Base-by-base conservation (phyloP, 2,113 vertebrate species). In the Phycodurus eques region DNA sequence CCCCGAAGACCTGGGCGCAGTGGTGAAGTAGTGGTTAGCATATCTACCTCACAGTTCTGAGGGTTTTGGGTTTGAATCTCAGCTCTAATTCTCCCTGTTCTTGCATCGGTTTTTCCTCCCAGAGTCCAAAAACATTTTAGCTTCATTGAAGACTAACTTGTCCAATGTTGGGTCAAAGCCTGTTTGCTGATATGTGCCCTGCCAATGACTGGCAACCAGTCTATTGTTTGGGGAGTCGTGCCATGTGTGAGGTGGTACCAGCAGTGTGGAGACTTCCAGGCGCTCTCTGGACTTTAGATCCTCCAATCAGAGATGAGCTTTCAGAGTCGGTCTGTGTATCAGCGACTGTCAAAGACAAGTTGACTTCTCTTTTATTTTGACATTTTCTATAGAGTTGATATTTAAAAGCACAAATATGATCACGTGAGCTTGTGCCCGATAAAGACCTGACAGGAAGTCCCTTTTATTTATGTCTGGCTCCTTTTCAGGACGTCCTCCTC, bases 381-480 rank as follows among this genome's bases (percentile, higher is more conserved):
- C 47, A 1, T 49, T 49, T 49, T 49, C 15, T 20, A n/a, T 53
- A 2, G 6, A 2, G 51, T 33, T 11, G 14, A 59, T 11, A 1
- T 31, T 2, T 14, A 33, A 44, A 64, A 44, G 20, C 10, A 39
- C 4, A 44, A n/a, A 20, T 1, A 5, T 0, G 0, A 27, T 31
- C 6, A 66, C n/a, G 3, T 54, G 53, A 54, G 20, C 20, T 5
- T 17, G n/a, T 22, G 42, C 63, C 43, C 20, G n/a, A 43, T 14
- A 14, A 15, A 27, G 35, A 20, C 8, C 17, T 10, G 17, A 63
- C 62, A 44, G 42, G 44, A 27, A 31, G n/a, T 17, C 0, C 7
- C 63, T 31, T 66, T 66, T 66, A 47, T 66, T 66, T 31, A 27
- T 12, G 19, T 15, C 64, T 47, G 64, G 13, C 44, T 66, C 42